Evolutionary conservation across 2,113 vertebrate genomes (phyloP).

Genomic region (Aegypius monachus): DNA sequence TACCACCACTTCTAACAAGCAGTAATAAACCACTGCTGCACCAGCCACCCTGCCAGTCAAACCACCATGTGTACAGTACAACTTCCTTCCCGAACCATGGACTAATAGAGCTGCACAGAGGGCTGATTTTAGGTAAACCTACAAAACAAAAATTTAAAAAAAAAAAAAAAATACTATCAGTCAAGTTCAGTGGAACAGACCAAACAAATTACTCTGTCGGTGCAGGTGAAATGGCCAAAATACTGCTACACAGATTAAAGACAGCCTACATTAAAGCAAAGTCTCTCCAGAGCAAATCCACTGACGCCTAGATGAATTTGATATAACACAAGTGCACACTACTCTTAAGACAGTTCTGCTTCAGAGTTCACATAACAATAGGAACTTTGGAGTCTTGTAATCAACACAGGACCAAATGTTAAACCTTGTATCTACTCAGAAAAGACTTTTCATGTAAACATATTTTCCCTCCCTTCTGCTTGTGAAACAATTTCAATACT

Average conservation of each 20-base stretch:
- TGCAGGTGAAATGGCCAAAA: neutral
- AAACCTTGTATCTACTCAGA: neutral
- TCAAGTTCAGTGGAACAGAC: neutral
- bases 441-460: neutral
- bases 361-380: neutral
- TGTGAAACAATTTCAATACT: neutral
- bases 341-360: neutral
- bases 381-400: neutral
- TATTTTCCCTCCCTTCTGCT: neutral
- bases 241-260: neutral
- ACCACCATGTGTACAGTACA: neutral
- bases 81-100: neutral
- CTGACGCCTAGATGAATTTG: neutral
- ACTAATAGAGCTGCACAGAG: neutral
- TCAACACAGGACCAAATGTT: neutral
- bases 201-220: neutral
- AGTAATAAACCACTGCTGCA: neutral
- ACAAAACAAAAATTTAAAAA: neutral
- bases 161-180: neutral
- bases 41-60: neutral
- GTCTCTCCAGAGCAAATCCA: neutral
- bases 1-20: neutral
- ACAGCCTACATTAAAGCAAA: neutral
- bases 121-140: neutral
- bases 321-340: neutral